These are phyloP conservation scores for Strigamia maritima DNA, from an alignment of 2,888 invertebrate species.

Conservation along the genomic window DNA sequence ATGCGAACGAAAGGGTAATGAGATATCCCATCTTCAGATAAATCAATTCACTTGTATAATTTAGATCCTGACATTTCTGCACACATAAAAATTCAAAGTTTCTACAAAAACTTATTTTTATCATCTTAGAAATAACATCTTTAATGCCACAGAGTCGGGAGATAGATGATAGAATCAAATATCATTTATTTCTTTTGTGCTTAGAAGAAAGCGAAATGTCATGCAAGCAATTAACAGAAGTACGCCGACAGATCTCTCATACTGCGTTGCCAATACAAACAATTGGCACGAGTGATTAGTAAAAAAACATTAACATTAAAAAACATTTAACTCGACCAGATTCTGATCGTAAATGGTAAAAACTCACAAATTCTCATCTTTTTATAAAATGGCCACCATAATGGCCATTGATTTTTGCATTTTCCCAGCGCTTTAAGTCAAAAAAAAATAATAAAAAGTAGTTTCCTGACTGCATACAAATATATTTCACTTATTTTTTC, in stretches of 20 bases:
- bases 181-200: not conserved
- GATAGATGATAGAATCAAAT: too few species aligned
- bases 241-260: not conserved
- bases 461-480: conserved; percentile 26
- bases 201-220: not conserved
- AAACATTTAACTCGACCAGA: not conserved
- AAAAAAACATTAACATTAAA: not conserved
- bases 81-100: too few species aligned
- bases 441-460: not conserved
- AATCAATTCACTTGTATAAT: too few species aligned
- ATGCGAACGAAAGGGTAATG: too few species aligned
- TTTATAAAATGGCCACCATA: not conserved
- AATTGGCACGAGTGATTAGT: not conserved
- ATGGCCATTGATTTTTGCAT: conserved; percentile 30
- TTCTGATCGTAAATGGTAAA: not conserved
- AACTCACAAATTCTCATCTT: not conserved
- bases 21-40: too few species aligned
- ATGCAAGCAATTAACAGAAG: not conserved
- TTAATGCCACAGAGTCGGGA: too few species aligned
- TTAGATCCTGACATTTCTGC: too few species aligned
- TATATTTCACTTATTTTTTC: not conserved
- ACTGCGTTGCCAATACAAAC: not conserved
- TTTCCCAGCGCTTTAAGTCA: not conserved
- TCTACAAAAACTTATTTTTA: too few species aligned
- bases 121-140: too few species aligned